A percentile compares a stretch with the other conserved stretches of the same genome.
These are phyloP conservation scores for Drosophila tropicalis DNA, from an alignment of 1,140 invertebrate species.

Conservation along the genomic window DNA sequence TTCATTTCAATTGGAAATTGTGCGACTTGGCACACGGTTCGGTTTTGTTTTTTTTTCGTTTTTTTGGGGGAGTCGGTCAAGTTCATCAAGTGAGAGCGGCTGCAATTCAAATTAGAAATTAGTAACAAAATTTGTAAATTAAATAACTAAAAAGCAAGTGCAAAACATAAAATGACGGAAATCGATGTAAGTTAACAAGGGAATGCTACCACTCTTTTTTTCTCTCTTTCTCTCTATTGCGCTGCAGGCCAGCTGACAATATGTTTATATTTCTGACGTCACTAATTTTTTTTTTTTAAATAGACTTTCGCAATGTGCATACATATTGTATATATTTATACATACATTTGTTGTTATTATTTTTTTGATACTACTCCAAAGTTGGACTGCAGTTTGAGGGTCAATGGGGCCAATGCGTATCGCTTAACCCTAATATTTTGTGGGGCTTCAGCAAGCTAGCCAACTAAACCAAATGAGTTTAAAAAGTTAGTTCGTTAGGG, in stretches of 20 bases:
- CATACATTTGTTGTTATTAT: not conserved
- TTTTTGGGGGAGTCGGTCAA: conserved; percentile 26
- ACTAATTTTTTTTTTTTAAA: not conserved
- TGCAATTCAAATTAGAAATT: conserved; percentile 63
- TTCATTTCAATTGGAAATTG: conserved; percentile 76
- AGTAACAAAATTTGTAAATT: conserved; percentile 1
- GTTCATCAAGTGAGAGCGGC: conserved; percentile 22
- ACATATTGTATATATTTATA: too few relatives aligned
- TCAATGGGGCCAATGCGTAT: not conserved
- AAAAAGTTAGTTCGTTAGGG: too few relatives aligned
- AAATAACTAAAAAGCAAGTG: conserved; percentile 37
- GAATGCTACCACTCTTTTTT: not conserved
- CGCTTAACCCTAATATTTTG: not conserved
- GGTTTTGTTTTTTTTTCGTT: conserved; percentile 7
- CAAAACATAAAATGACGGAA: conserved; percentile 51
- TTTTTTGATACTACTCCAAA: not conserved
- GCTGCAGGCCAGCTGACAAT: not conserved
- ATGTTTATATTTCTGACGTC: conserved; percentile 5
- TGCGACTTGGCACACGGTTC: conserved; percentile 48
- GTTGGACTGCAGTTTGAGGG: not conserved
- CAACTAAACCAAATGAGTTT: not conserved
- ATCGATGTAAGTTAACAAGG: conserved; percentile 61
- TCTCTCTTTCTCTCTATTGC: not conserved
- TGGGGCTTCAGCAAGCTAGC: not conserved
- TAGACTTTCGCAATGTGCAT: not conserved